phyloP scores from a whole-genome alignment of 2,797 vertebrate species.

The Pangasius macronema region DNA sequence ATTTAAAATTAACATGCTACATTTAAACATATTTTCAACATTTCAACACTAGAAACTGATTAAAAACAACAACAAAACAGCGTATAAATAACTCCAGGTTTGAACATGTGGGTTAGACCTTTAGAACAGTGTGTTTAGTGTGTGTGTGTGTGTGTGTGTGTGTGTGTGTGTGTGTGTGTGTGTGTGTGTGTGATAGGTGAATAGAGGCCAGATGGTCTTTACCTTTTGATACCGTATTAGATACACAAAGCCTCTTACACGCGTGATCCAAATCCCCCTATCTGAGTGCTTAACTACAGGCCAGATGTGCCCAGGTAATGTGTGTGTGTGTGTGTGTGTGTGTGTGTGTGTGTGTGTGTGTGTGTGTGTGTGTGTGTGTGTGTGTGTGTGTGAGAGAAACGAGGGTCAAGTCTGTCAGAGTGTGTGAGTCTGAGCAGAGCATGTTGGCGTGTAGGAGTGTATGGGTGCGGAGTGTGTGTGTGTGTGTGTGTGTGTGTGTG shows the following conservation, averaged over 20 bases:
- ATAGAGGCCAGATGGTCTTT: constrained; percentile 72
- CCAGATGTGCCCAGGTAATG: constrained; percentile 77
- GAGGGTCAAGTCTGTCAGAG: constrained; percentile 15
- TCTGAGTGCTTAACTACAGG: constrained; percentile 67
- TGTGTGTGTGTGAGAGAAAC: not conserved
- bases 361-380: constrained; percentile 30
- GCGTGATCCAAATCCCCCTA: constrained; percentile 71
- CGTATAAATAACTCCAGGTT: not conserved
- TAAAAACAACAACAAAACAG: not conserved
- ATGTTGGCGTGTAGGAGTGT: constrained; percentile 29
- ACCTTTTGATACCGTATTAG: constrained; percentile 77
- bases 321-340: constrained; percentile 36
- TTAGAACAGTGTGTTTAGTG: constrained; percentile 16
- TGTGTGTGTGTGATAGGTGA: constrained; percentile 65
- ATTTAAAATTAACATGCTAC: not conserved
- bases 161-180: constrained; percentile 19
- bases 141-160: constrained; percentile 28
- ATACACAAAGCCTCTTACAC: constrained; percentile 76
- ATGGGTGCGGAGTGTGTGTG: constrained; percentile 23
- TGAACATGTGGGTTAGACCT: constrained; percentile 1
- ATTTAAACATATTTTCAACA: not conserved
- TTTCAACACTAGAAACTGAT: not conserved
- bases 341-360: constrained; percentile 39
- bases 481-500: constrained; percentile 23
- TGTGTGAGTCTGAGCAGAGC: constrained; percentile 30